phyloP scores from a whole-genome alignment of 1,140 invertebrate genomes.

The Bombus difficillimus region DNA sequence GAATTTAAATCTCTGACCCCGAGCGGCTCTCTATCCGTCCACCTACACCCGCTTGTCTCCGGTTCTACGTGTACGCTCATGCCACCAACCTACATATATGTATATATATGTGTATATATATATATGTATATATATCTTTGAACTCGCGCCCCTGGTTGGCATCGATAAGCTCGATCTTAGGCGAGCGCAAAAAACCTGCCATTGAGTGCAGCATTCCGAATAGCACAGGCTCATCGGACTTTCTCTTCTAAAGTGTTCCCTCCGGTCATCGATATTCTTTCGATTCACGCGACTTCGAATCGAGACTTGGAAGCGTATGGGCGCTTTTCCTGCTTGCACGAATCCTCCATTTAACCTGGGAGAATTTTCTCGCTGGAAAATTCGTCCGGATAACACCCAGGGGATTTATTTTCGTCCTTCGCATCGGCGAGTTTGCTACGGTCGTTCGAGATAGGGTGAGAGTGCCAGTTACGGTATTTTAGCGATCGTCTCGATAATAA shows the following conservation, averaged over 20 bases:
- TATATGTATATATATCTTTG: neutral
- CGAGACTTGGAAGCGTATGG: no score
- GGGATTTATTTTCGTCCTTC: no score
- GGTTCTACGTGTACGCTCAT: neutral
- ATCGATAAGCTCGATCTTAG: slow-evolving; percentile 38
- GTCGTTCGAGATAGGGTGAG: no score
- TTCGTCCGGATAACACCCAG: neutral
- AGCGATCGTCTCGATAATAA: neutral
- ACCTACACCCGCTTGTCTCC: slow-evolving; percentile 10
- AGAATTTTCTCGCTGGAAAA: neutral
- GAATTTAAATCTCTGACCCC: slow-evolving; percentile 70
- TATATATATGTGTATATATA: no score
- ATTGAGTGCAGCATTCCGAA: slow-evolving; percentile 17
- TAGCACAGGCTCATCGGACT: neutral
- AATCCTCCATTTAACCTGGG: no score
- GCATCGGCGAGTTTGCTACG: no score
- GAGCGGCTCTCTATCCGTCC: slow-evolving; percentile 37
- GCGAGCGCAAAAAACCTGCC: slow-evolving; percentile 21
- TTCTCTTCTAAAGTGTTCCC: slow-evolving; percentile 43
- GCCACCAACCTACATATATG: neutral
- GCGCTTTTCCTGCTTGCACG: no score
- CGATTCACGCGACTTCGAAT: neutral
- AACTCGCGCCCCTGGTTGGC: neutral
- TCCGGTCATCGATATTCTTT: neutral
- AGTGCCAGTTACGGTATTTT: neutral